phyloP scores from a whole-genome alignment of 2,113 vertebrate genomes.

The Piaya cayana region DNA sequence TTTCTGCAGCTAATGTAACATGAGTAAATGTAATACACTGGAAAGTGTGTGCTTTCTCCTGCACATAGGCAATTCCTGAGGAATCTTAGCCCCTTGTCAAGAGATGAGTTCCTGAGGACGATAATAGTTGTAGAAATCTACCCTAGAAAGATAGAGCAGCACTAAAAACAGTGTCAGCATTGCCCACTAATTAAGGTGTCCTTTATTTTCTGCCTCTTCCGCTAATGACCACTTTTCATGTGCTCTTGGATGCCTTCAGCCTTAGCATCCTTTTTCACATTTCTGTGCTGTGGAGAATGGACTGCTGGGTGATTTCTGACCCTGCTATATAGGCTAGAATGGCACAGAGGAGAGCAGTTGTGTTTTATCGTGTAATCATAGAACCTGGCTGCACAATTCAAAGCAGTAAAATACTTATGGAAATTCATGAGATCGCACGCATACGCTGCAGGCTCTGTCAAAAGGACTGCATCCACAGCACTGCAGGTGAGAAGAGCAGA shows the following conservation, averaged over 20 bases:
- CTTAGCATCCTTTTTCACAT: background rate
- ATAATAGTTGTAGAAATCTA: background rate
- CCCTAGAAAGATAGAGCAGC: background rate
- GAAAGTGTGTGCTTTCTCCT: background rate
- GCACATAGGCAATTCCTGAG: background rate
- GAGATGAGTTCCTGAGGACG: background rate
- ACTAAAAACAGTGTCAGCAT: background rate
- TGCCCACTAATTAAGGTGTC: background rate
- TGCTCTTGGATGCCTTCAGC: background rate
- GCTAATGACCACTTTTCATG: background rate
- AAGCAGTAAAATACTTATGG: background rate
- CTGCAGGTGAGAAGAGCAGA: background rate
- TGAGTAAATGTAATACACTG: background rate
- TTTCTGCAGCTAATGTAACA: background rate
- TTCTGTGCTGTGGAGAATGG: background rate
- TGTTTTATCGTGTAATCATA: background rate
- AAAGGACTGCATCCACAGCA: background rate
- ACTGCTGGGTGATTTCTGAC: background rate
- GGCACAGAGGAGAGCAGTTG: background rate
- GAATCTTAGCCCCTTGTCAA: background rate
- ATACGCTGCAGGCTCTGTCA: background rate
- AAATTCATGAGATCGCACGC: background rate
- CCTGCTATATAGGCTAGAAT: background rate
- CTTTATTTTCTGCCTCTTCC: background rate
- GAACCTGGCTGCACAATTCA: background rate